Conservation (phyloP, 2,113 vertebrate species). For the Neolamprologus cancellatus region DNA sequence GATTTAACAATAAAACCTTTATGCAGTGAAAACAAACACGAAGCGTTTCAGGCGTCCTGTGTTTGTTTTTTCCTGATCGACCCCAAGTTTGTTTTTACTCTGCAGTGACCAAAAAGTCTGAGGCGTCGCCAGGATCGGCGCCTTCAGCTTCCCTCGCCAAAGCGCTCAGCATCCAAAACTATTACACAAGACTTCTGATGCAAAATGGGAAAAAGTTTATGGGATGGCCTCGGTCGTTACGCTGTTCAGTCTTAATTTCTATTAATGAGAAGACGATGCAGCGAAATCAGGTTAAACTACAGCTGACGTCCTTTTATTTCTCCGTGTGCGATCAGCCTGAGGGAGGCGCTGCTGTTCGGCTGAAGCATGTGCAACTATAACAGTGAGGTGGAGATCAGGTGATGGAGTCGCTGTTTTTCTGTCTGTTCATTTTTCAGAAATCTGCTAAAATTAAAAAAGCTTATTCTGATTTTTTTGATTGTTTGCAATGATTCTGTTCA, state of each 20-base stretch:
- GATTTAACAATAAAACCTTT: neutral
- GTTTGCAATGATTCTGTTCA: conserved; percentile 7
- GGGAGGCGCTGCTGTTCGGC: neutral
- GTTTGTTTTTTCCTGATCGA: neutral
- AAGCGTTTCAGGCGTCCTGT: neutral
- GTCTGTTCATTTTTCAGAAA: neutral
- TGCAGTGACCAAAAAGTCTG: neutral
- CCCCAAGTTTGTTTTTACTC: neutral
- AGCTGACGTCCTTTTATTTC: neutral
- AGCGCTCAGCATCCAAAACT: neutral
- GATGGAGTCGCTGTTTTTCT: neutral
- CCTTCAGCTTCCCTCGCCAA: neutral
- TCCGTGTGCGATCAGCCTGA: neutral
- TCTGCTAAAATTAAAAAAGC: neutral
- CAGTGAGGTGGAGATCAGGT: neutral
- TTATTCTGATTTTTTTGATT: conserved; percentile 18
- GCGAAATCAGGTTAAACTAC: neutral
- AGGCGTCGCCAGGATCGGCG: neutral
- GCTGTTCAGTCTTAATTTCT: neutral
- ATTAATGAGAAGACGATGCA: neutral
- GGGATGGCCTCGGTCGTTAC: neutral
- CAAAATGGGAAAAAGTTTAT: neutral
- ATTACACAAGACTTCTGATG: neutral
- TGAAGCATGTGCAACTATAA: neutral
- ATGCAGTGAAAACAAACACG: neutral